A percentile compares a stretch with the other conserved stretches of the same genome.
phyloP scores from a whole-genome alignment of 2,113 vertebrate species.

The Daphoenositta chrysoptera region DNA sequence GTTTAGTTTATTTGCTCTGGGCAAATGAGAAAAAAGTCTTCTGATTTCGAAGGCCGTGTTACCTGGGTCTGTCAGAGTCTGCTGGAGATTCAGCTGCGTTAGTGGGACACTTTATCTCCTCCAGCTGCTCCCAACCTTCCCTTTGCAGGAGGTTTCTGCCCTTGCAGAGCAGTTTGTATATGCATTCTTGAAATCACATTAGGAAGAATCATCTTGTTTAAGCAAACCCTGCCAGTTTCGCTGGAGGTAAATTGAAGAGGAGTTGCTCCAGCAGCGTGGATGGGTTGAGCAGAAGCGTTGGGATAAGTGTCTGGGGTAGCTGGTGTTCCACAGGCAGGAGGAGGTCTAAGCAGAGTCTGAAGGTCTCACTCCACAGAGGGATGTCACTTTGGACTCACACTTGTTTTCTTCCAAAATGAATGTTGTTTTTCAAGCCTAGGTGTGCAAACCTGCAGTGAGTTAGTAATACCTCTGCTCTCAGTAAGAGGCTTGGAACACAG shows the following conservation, averaged over 20 bases:
- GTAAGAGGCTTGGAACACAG: not conserved
- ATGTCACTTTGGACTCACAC: not conserved
- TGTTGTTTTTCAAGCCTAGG: not conserved
- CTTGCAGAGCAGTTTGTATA: not conserved
- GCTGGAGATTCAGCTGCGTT: not conserved
- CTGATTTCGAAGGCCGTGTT: fast-evolving
- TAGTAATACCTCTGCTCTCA: not conserved
- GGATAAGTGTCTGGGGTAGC: not conserved
- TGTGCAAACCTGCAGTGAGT: not conserved
- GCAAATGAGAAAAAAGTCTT: not conserved
- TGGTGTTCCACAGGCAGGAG: not conserved
- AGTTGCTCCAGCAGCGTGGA: not conserved
- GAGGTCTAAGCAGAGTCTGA: not conserved
- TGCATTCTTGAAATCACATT: not conserved
- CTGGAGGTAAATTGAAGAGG: not conserved
- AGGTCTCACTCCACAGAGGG: not conserved
- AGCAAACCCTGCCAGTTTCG: not conserved
- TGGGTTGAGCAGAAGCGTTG: not conserved
- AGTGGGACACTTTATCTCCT: not conserved
- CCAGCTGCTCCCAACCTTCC: not conserved
- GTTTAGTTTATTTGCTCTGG: not conserved
- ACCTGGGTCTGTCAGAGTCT: not conserved
- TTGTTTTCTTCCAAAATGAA: not conserved
- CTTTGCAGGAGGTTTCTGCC: not conserved
- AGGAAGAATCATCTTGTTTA: not conserved